Conservation (phyloP, 1,140 invertebrate genomes). For the Hycleus phaleratus region DNA sequence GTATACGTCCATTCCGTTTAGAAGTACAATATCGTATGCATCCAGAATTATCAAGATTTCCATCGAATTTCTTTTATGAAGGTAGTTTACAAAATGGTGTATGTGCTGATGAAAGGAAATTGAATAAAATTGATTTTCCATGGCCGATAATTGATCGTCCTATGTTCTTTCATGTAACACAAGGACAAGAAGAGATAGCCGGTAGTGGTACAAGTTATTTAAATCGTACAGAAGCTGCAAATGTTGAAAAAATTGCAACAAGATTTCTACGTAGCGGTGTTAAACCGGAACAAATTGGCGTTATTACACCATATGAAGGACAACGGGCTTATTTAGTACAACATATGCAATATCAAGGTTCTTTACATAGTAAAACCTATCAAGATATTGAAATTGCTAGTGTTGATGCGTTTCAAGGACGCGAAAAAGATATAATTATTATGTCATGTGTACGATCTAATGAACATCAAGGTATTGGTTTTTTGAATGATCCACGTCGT, state of each 20-base stretch:
- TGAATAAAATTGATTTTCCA: conserved; percentile 91
- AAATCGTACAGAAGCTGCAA: conserved; percentile 96
- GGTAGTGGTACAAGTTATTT: conserved; percentile 97
- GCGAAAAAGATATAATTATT: conserved; percentile 99
- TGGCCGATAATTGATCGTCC: conserved; percentile 96
- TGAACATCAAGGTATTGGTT: conserved; percentile 88
- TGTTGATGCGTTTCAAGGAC: conserved; percentile 96
- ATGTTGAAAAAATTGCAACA: conserved; percentile 96
- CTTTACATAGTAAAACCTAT: conserved; percentile 92
- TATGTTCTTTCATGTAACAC: conserved; percentile 98
- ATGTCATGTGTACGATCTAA: conserved; percentile 94
- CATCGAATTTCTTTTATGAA: conserved; percentile 99
- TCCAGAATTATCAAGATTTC: conserved; percentile 93
- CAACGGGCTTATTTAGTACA: conserved; percentile 97
- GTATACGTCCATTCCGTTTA: conserved; percentile 87
- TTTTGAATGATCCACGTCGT: conserved; percentile 93
- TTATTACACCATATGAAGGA: conserved; percentile 98
- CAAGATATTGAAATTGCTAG: conserved; percentile 99
- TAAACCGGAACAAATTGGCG: conserved; percentile 97
- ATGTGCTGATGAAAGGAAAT: conserved; percentile 85
- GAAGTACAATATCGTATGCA: conserved; percentile 99
- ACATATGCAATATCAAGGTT: conserved; percentile 98
- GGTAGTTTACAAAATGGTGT: conserved; percentile 97
- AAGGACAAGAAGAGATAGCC: conserved; percentile 98
- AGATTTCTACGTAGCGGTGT: conserved; percentile 89